These are phyloP conservation scores for Hecatera dysodea DNA, from an alignment of 2,888 invertebrate genomes.

Conservation along the genomic window DNA sequence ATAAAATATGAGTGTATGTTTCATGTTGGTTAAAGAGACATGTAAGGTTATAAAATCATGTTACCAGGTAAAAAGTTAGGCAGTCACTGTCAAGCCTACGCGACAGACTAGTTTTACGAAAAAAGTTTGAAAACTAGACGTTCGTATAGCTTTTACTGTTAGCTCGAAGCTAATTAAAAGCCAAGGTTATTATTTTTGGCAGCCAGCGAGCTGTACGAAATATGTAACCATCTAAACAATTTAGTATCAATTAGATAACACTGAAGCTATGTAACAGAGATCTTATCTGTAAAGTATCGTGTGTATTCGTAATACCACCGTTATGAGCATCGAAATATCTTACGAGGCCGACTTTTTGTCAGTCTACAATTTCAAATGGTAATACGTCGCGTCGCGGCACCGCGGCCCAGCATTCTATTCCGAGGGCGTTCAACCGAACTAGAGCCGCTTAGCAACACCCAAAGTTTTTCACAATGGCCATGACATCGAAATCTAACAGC, in stretches of 20 bases:
- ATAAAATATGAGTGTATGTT: slow-evolving; percentile 9
- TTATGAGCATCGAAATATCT: slow-evolving; percentile 54
- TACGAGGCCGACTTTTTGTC: slow-evolving; percentile 74
- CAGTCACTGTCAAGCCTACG: slow-evolving; percentile 7
- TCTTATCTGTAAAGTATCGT: slow-evolving; percentile 49
- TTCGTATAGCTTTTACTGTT: slow-evolving; percentile 58
- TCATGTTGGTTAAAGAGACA: background rate
- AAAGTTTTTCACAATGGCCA: slow-evolving; percentile 85
- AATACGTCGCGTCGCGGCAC: slow-evolving; percentile 71
- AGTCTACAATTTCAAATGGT: slow-evolving; percentile 75
- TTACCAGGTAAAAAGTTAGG: background rate
- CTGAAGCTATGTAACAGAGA: slow-evolving; percentile 43
- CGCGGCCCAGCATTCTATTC: slow-evolving; percentile 76
- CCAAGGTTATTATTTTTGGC: slow-evolving; percentile 70
- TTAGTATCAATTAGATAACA: slow-evolving; percentile 62
- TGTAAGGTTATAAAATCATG: background rate
- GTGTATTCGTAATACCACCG: slow-evolving; percentile 48
- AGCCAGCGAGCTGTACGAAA: slow-evolving; percentile 48
- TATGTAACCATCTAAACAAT: slow-evolving; percentile 44
- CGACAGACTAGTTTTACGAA: slow-evolving; percentile 13
- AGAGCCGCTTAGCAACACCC: slow-evolving; percentile 79
- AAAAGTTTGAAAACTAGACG: slow-evolving; percentile 42
- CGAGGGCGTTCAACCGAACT: slow-evolving; percentile 87
- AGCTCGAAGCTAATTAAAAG: slow-evolving; percentile 65
- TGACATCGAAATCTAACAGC: slow-evolving; percentile 89